Percentiles rank a stretch among this genome's conserved stretches.
Conservation (phyloP, 2,113 vertebrate species). For the Casuarius casuarius region DNA sequence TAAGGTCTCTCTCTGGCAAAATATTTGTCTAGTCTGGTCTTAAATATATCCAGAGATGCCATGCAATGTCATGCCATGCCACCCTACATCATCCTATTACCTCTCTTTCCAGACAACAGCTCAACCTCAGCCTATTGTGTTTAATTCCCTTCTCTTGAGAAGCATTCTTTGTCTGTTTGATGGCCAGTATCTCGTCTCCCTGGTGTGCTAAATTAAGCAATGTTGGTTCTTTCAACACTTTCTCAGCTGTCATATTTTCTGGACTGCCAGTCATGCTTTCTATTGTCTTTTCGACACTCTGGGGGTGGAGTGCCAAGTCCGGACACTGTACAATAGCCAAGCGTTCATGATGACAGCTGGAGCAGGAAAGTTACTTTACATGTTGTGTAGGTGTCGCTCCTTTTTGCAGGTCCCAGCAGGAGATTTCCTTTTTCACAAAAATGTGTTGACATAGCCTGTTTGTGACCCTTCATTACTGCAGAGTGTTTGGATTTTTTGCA, state of each 20-base stretch:
- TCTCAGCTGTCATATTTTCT: neutral
- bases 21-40: neutral
- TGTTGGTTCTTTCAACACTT: neutral
- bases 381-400: neutral
- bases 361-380: neutral
- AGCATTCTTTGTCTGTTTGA: neutral
- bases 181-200: neutral
- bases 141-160: neutral
- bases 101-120: neutral
- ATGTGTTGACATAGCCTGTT: neutral
- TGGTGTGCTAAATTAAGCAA: neutral
- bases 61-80: neutral
- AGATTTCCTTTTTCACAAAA: neutral
- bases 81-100: neutral
- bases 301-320: neutral
- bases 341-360: fast-evolving
- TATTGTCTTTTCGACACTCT: neutral
- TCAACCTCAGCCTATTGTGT: neutral
- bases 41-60: neutral
- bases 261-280: neutral
- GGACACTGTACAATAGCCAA: fast-evolving
- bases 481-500: neutral
- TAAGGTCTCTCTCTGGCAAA: neutral
- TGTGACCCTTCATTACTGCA: neutral
- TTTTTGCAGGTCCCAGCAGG: neutral